Evolutionary conservation across 53 echinoderm and acorn worm species (phyloP).

Genomic region (Glandiceps talaboti): DNA sequence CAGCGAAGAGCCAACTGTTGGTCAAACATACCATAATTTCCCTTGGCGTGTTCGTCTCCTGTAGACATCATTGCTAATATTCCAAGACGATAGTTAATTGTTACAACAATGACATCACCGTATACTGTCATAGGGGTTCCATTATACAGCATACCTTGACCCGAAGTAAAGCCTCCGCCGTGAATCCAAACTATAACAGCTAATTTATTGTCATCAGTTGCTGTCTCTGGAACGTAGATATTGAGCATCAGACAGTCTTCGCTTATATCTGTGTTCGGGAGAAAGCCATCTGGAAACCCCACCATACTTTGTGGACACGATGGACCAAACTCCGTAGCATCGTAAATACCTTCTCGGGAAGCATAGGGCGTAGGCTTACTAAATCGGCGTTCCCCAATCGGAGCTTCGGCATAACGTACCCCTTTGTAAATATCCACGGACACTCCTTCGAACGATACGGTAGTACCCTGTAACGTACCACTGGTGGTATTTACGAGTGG

Average conservation of each 20-base stretch:
- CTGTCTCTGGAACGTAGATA: conserved; percentile 48
- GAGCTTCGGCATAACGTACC: background rate
- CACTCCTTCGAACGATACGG: background rate
- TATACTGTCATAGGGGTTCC: conserved; percentile 48
- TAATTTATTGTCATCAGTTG: conserved; percentile 17
- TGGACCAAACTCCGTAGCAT: conserved; percentile 48
- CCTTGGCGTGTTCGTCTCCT: conserved; percentile 33
- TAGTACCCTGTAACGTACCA: background rate
- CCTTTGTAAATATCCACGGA: background rate
- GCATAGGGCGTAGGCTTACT: background rate
- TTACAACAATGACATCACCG: conserved; percentile 67
- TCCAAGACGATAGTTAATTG: conserved; percentile 66
- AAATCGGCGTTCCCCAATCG: background rate
- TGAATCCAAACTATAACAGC: conserved; percentile 77
- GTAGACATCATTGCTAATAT: conserved; percentile 59
- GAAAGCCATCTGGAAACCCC: background rate
- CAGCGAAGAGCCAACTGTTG: conserved; percentile 57
- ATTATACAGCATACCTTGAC: conserved; percentile 53
- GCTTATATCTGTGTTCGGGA: background rate
- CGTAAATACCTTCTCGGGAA: background rate
- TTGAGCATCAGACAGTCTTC: conserved; percentile 82
- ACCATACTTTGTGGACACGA: conserved; percentile 48
- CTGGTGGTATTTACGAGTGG: background rate
- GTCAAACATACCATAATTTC: conserved; percentile 77
- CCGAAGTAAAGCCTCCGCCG: conserved; percentile 55